A percentile compares a stretch with the other conserved stretches of the same genome.
Evolutionary conservation across 2,888 invertebrate species (phyloP).

Genomic region (Trichopoda pennipes): DNA sequence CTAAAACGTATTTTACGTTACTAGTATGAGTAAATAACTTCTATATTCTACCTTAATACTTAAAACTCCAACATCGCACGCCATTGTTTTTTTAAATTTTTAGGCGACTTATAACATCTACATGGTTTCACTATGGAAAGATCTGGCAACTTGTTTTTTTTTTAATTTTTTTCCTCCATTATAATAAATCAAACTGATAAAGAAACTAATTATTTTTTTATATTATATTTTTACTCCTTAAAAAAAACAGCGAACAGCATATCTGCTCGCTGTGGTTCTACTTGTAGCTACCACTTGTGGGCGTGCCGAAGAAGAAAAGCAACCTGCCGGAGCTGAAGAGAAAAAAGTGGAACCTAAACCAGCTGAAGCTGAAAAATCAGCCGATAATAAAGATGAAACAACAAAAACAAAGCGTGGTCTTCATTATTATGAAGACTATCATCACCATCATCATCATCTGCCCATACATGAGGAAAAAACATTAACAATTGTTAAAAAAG

Average conservation of each 20-base stretch:
- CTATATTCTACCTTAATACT: no score
- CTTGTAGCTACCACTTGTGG: constrained; percentile 81
- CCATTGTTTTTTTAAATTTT: no score
- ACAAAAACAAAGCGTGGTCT: constrained; percentile 90
- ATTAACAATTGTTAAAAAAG: constrained; percentile 87
- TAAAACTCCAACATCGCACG: no score
- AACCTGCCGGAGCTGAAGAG: constrained; percentile 82
- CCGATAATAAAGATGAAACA: constrained; percentile 82
- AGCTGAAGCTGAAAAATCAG: constrained; percentile 74
- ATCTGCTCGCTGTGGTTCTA: constrained; percentile 83
- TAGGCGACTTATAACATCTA: no score
- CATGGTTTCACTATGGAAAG: no score
- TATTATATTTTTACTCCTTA: not conserved
- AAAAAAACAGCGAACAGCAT: constrained; percentile 77
- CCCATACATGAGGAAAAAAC: constrained; percentile 83
- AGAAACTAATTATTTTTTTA: not conserved
- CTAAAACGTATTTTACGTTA: no score
- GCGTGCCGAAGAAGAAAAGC: constrained; percentile 83
- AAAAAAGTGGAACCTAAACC: constrained; percentile 76
- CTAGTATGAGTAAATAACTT: no score
- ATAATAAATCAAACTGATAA: no score
- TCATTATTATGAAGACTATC: constrained; percentile 82
- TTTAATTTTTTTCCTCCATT: no score
- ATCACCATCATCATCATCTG: constrained; percentile 78
- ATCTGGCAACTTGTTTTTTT: no score